A percentile compares a stretch with the other conserved stretches of the same genome.
These are phyloP conservation scores for Chondrosia reniformis DNA, from an alignment of 37 sponge, comb jelly and placozoan genomes.

Conservation along the genomic window DNA sequence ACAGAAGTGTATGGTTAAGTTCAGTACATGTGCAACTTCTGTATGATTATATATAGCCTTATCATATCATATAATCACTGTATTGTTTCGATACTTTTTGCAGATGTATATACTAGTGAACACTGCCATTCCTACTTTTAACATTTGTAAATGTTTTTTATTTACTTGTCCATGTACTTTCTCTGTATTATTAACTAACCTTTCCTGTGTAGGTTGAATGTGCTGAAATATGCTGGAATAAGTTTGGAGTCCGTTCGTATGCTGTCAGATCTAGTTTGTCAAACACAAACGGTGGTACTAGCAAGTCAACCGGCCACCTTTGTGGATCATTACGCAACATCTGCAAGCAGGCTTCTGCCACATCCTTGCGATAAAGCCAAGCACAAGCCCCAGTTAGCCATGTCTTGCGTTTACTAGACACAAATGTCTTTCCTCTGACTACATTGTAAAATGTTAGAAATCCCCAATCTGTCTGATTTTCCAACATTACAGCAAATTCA, in stretches of 20 bases:
- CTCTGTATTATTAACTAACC: slow-evolving; percentile 3
- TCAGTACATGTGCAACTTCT: too few species aligned
- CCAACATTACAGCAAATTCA: not conserved
- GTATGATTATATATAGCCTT: too few species aligned
- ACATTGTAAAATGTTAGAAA: slow-evolving; percentile 11
- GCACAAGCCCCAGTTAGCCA: slow-evolving; percentile 20
- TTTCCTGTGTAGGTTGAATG: slow-evolving; percentile 15
- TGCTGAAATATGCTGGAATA: slow-evolving; percentile 32
- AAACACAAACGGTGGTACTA: slow-evolving; percentile 8
- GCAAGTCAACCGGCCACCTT: slow-evolving; percentile 19
- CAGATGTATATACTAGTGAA: too few species aligned
- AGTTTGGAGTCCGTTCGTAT: slow-evolving; percentile 32
- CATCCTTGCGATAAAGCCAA: not conserved
- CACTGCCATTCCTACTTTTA: not conserved
- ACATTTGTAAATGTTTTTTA: not conserved
- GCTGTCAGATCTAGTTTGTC: not conserved
- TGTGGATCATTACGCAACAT: not conserved
- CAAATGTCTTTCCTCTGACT: not conserved
- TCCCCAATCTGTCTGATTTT: slow-evolving; percentile 2
- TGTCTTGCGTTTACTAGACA: not conserved
- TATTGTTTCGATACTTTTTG: too few species aligned
- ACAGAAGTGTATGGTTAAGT: too few species aligned
- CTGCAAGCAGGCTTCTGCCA: not conserved
- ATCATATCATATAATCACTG: too few species aligned
- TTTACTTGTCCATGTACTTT: not conserved